phyloP scores from a whole-genome alignment of 1,140 invertebrate species.

The Panulirus ornatus region DNA sequence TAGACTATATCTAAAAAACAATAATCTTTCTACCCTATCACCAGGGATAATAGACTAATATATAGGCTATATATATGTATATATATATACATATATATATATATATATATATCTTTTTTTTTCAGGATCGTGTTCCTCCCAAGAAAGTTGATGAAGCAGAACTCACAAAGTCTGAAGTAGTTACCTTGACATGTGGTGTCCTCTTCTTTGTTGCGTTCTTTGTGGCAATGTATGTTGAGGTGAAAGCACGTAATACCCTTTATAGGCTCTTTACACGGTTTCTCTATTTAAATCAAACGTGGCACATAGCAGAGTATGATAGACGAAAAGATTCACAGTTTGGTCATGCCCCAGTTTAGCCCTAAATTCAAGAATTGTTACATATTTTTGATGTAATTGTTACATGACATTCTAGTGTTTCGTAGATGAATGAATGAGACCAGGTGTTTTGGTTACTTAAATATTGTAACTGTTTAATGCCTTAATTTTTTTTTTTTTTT shows the following conservation, averaged over 20 bases:
- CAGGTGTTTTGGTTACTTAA: slow-evolving; percentile 15
- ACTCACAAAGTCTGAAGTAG: slow-evolving; percentile 80
- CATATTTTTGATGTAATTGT: slow-evolving; percentile 30
- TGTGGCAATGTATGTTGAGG: slow-evolving; percentile 82
- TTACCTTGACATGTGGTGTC: slow-evolving; percentile 81
- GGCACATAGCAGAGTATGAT: slow-evolving; percentile 81
- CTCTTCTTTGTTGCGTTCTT: slow-evolving; percentile 82
- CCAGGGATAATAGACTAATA: too few species aligned
- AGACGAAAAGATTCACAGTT: slow-evolving; percentile 75
- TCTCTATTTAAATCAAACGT: slow-evolving; percentile 80
- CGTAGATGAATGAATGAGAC: slow-evolving; percentile 22
- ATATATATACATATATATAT: background rate
- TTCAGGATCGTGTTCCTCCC: slow-evolving; percentile 62
- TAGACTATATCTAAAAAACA: too few species aligned
- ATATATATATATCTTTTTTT: background rate
- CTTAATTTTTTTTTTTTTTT: background rate
- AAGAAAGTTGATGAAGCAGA: slow-evolving; percentile 78
- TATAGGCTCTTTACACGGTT: slow-evolving; percentile 80
- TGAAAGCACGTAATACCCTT: slow-evolving; percentile 80
- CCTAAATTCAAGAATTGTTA: slow-evolving; percentile 27
- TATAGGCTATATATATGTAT: background rate
- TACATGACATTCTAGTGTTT: slow-evolving; percentile 46
- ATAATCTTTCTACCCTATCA: too few species aligned
- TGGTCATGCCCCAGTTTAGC: slow-evolving; percentile 60
- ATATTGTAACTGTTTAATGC: background rate